Evolutionary conservation across 37 sponge, comb jelly and placozoan species (phyloP).

Genomic region (Haliclona indistincta): DNA sequence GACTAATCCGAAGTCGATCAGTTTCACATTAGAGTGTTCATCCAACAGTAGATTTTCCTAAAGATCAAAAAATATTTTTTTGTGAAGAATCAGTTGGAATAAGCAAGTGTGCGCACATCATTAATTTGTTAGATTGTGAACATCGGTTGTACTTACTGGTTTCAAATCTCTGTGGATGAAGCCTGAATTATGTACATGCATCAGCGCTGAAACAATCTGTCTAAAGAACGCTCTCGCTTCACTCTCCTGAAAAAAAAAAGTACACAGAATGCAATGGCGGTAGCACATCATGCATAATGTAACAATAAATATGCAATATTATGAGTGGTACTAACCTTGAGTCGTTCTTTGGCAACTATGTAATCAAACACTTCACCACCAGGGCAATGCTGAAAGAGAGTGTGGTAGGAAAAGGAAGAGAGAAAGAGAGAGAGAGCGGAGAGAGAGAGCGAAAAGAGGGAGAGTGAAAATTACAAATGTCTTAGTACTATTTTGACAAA

Average conservation of each 20-base stretch:
- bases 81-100: neutral
- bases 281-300: neutral
- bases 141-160: constrained; percentile 76
- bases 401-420: neutral
- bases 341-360: constrained; percentile 89
- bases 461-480: no score
- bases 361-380: constrained; percentile 97
- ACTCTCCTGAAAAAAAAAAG: constrained; percentile 62
- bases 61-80: no score
- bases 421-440: neutral
- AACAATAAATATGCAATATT: neutral
- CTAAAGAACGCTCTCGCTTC: constrained; percentile 90
- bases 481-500: no score
- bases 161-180: constrained; percentile 88
- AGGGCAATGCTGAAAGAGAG: constrained; percentile 73
- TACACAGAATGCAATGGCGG: neutral
- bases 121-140: neutral
- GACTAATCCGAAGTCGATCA: constrained; percentile 94
- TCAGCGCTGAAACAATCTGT: constrained; percentile 82
- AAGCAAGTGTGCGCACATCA: neutral
- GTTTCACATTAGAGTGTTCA: constrained; percentile 83
- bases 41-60: constrained; percentile 90
- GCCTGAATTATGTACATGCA: constrained; percentile 75
- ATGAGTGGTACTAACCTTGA: constrained; percentile 51
- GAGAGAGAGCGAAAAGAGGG: neutral